Percentiles rank a stretch among this genome's conserved stretches.
These are phyloP conservation scores for Petrolisthes manimaculis DNA, from an alignment of 2,888 invertebrate species.

Conservation along the genomic window DNA sequence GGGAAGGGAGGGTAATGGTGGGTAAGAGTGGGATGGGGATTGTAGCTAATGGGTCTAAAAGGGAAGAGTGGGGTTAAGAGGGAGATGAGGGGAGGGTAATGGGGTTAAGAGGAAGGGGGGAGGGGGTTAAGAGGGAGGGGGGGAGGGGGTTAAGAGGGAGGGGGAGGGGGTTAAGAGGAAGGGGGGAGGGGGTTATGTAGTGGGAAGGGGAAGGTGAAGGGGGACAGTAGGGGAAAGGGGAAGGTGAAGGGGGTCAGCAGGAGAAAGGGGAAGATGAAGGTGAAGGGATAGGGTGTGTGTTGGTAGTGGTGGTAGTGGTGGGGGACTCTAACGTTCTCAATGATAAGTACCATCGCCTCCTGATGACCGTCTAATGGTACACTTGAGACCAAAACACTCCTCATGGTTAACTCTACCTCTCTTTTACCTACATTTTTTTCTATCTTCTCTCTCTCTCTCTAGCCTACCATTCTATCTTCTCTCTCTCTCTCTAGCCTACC, in stretches of 20 bases:
- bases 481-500: conserved; percentile 23
- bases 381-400: neutral
- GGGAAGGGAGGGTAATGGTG: too few species aligned
- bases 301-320: neutral
- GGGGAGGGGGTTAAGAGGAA: neutral
- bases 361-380: conserved; percentile 29
- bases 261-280: neutral
- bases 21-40: too few species aligned
- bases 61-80: too few species aligned
- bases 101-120: too few species aligned
- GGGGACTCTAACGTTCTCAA: conserved; percentile 3
- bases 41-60: too few species aligned
- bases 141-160: neutral
- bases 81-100: too few species aligned
- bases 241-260: neutral
- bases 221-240: neutral
- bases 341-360: conserved; percentile 29
- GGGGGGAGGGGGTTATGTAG: neutral
- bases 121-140: neutral
- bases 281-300: conserved; percentile 27
- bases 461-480: conserved; percentile 6
- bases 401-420: neutral
- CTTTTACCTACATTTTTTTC: neutral
- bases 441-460: neutral
- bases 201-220: neutral